These are phyloP conservation scores for Neoaliturus tenellus DNA, from an alignment of 2,888 invertebrate genomes.

Conservation along the genomic window DNA sequence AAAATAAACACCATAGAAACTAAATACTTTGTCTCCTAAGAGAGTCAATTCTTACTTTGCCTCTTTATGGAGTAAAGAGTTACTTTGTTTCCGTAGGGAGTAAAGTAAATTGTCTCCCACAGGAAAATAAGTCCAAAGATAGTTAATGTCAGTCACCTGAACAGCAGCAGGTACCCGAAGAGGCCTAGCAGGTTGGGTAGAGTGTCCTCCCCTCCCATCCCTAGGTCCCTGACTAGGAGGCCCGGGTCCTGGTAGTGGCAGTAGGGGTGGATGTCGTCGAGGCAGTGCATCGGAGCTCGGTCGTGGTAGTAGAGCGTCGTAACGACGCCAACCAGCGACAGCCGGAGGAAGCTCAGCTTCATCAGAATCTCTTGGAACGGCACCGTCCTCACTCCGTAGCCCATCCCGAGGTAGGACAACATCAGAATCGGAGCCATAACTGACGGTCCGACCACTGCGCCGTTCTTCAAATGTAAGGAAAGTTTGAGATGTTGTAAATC, in stretches of 20 bases:
- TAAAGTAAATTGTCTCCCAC: no score
- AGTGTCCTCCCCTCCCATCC: conserved; percentile 75
- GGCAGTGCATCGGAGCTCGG: conserved; percentile 77
- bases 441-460: conserved; percentile 78
- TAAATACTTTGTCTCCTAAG: no score
- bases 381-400: conserved; percentile 76
- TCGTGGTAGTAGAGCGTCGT: conserved; percentile 77
- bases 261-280: conserved; percentile 73
- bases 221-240: conserved; percentile 80
- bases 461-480: conserved; percentile 73
- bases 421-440: conserved; percentile 76
- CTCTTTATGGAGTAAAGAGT: no score
- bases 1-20: no score
- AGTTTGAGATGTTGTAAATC: no score
- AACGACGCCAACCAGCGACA: conserved; percentile 79
- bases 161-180: conserved; percentile 75
- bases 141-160: no score
- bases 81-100: no score
- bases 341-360: conserved; percentile 80
- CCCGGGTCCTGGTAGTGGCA: conserved; percentile 76
- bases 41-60: no score
- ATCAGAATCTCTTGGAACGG: conserved; percentile 76
- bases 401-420: conserved; percentile 79
- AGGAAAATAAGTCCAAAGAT: no score
- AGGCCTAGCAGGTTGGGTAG: conserved; percentile 77